These are phyloP conservation scores for Cetoscarus ocellatus DNA, from an alignment of 2,797 vertebrate species.

Conservation along the genomic window DNA sequence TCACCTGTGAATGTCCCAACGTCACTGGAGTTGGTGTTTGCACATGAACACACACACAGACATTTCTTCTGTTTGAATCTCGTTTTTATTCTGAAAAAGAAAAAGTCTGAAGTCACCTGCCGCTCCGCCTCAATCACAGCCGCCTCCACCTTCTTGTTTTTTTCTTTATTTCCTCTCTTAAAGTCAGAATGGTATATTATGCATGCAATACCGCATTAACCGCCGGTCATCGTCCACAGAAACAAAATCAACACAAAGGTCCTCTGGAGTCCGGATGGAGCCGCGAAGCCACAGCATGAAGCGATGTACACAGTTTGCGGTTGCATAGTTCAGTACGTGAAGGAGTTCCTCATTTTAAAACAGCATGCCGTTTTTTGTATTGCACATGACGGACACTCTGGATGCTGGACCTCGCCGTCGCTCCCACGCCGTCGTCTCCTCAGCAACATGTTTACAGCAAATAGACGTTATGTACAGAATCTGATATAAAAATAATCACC, in stretches of 20 bases:
- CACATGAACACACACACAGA: background rate
- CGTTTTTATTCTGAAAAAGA: conserved; percentile 91
- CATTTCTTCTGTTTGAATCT: conserved; percentile 66
- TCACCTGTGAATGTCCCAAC: too few relatives aligned
- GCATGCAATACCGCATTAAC: conserved; percentile 95
- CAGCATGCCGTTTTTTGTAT: conserved; percentile 93
- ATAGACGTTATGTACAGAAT: conserved; percentile 78
- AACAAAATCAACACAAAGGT: conserved; percentile 75
- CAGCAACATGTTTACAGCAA: conserved; percentile 73
- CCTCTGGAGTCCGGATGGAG: conserved; percentile 85
- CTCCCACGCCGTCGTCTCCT: conserved; percentile 50
- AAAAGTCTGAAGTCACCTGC: conserved; percentile 89
- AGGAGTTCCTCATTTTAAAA: conserved; percentile 90
- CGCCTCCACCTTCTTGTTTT: conserved; percentile 88
- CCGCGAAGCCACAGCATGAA: conserved; percentile 90
- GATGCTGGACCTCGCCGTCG: conserved; percentile 68
- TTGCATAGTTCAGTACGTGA: conserved; percentile 88
- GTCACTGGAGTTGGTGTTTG: too few relatives aligned
- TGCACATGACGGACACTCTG: conserved; percentile 86
- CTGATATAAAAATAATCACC: conserved; percentile 79
- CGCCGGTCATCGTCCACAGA: conserved; percentile 90
- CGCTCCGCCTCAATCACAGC: conserved; percentile 88
- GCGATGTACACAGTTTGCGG: conserved; percentile 92
- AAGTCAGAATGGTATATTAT: conserved; percentile 92
- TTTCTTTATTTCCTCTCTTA: conserved; percentile 85